Base-by-base conservation (phyloP, 2,797 vertebrate species). In the Xiphorhynchus erythropygius region DNA sequence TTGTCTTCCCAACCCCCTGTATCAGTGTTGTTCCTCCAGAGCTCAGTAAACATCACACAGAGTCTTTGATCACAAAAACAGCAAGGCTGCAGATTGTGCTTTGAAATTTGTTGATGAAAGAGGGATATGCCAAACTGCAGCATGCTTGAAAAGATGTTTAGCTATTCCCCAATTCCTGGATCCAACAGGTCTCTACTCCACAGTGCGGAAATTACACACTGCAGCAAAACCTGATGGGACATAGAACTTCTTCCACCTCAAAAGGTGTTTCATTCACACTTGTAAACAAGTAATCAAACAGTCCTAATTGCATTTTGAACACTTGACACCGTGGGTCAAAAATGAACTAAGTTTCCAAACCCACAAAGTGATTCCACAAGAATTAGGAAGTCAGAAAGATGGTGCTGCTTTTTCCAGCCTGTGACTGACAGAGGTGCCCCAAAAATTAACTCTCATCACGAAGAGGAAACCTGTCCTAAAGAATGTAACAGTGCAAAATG, bases 261-360 rank as follows among this genome's bases (percentile, higher is more conserved):
- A 89, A 69, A 91, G 50, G 56, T 73, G 76, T 75, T 91, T 82
- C 50, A 71, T 89, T 89, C 64, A 71, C 73, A 74, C 80, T 81
- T 90, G 46, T 39, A 46, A 86, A 76, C 28, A 82, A 65, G 22
- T 17, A 39, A 81, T 50, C 50, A 33, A 73, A 39, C 7, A 2
- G 1, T 8, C 17, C 44, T n/a, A 23, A 57, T 13, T 59, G 52
- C 59, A 49, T 82, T 87, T 87, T 44, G 55, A 62, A 76, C 50
- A 73, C 59, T 50, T 52, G 25, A 49, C 24, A 30, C 4, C 6
- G 28, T 53, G 27, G 62, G 44, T 69, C 63, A 80, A 89, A 84
- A 86, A 73, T 11, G 44, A 90, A 10, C 33, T 10, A 32, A 80
- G 9, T 62, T 59, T 30, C 41, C 15, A 74, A 52, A 77, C 7